These are phyloP conservation scores for Ennomos fuscantarius DNA, from an alignment of 2,888 invertebrate genomes.

Conservation along the genomic window DNA sequence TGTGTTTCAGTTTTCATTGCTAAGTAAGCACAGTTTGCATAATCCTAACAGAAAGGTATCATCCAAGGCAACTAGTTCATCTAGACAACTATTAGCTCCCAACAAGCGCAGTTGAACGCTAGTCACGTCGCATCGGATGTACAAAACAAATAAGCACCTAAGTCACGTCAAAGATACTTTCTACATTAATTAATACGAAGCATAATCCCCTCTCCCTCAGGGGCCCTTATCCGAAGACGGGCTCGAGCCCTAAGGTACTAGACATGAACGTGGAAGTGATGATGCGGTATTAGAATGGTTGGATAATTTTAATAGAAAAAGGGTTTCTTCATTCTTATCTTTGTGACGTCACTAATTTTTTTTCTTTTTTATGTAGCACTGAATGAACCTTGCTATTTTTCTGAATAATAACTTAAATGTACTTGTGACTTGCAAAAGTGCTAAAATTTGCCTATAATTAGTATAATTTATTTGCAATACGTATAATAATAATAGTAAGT, in stretches of 20 bases:
- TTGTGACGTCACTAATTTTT: too few relatives aligned
- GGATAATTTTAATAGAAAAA: background rate
- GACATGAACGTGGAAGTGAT: background rate
- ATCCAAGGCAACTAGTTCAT: background rate
- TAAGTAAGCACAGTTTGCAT: too few relatives aligned
- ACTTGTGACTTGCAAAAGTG: too few relatives aligned
- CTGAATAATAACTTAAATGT: too few relatives aligned
- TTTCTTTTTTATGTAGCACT: too few relatives aligned
- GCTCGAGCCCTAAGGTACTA: slow-evolving; percentile 35
- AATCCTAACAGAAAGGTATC: too few relatives aligned
- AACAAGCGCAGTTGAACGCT: slow-evolving; percentile 20
- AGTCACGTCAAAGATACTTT: slow-evolving; percentile 64
- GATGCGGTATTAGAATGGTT: background rate
- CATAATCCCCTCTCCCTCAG: slow-evolving; percentile 61
- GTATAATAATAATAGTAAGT: too few relatives aligned
- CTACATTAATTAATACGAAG: slow-evolving; percentile 70
- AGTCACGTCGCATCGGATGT: slow-evolving; percentile 30
- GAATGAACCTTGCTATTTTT: too few relatives aligned
- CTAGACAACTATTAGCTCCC: background rate
- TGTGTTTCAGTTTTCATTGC: too few relatives aligned
- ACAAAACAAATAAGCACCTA: slow-evolving; percentile 55
- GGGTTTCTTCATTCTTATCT: too few relatives aligned
- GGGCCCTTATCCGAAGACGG: slow-evolving; percentile 65
- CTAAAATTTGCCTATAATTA: too few relatives aligned
- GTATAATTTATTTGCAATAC: too few relatives aligned